Conservation (phyloP, 2,113 vertebrate species). For the Cynopterus brachyotis region DNA sequence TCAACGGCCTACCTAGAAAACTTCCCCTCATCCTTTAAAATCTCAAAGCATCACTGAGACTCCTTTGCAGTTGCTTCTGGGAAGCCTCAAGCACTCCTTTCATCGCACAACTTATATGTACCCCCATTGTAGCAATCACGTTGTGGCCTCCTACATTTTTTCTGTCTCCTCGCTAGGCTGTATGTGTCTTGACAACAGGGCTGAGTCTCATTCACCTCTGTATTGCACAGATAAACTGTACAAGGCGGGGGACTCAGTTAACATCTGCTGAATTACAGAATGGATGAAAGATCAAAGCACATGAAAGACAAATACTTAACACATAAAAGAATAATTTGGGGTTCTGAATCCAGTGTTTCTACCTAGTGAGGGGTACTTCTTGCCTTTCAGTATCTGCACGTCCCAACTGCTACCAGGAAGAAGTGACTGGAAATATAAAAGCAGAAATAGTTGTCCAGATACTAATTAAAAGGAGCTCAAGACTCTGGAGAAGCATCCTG, state of each 20-base stretch:
- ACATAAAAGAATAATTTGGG: not conserved
- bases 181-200: not conserved
- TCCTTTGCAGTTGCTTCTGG: not conserved
- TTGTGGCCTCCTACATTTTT: not conserved
- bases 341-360: not conserved
- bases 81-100: not conserved
- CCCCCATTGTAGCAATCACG: not conserved
- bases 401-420: not conserved
- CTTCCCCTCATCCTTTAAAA: not conserved
- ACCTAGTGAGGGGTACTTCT: not conserved
- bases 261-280: not conserved
- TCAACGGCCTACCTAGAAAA: not conserved
- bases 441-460: not conserved
- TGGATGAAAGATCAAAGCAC: not conserved
- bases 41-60: not conserved
- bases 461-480: conserved; percentile 32
- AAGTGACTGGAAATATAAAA: conserved; percentile 4
- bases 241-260: not conserved
- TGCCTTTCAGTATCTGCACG: not conserved
- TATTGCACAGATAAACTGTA: not conserved
- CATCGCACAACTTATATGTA: not conserved
- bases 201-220: not conserved
- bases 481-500: not conserved
- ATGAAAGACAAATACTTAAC: not conserved
- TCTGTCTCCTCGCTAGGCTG: not conserved